phyloP scores from a whole-genome alignment of 2,113 vertebrate genomes.

The Anseranas semipalmata region DNA sequence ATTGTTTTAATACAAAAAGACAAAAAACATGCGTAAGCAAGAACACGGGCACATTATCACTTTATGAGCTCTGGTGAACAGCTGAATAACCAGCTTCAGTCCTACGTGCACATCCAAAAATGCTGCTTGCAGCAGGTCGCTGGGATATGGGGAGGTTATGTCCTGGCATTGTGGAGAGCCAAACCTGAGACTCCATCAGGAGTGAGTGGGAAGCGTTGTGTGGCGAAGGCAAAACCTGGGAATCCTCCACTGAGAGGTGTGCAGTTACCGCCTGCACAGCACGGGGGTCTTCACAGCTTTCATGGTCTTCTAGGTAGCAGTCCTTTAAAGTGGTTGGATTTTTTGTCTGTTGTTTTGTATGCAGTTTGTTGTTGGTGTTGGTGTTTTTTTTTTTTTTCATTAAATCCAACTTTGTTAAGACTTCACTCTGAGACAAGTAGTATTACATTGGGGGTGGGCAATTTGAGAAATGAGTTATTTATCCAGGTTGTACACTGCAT shows the following conservation, averaged over 20 bases:
- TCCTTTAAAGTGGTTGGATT: not conserved
- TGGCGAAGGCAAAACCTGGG: not conserved
- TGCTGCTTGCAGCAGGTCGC: not conserved
- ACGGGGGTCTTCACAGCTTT: no score
- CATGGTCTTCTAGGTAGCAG: not conserved
- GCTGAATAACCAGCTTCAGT: not conserved
- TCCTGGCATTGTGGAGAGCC: not conserved
- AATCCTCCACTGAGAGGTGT: not conserved
- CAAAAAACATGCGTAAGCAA: rapidly evolving
- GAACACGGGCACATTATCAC: not conserved
- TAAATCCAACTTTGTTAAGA: not conserved
- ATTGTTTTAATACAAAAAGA: not conserved
- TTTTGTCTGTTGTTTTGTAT: not conserved
- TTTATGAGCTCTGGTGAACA: not conserved
- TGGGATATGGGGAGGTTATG: not conserved
- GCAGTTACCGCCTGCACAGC: not conserved
- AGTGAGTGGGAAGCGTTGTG: not conserved
- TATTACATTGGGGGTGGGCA: not conserved
- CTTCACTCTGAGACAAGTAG: not conserved
- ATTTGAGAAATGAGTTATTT: not conserved
- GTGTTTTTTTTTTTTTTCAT: not conserved
- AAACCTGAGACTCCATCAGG: not conserved
- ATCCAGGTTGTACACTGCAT: not conserved
- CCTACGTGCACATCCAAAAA: rapidly evolving
- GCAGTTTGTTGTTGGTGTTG: not conserved